Percentiles rank a stretch among this genome's conserved stretches.
These are phyloP conservation scores for Rostratula benghalensis DNA, from an alignment of 2,113 vertebrate species.

Conservation along the genomic window DNA sequence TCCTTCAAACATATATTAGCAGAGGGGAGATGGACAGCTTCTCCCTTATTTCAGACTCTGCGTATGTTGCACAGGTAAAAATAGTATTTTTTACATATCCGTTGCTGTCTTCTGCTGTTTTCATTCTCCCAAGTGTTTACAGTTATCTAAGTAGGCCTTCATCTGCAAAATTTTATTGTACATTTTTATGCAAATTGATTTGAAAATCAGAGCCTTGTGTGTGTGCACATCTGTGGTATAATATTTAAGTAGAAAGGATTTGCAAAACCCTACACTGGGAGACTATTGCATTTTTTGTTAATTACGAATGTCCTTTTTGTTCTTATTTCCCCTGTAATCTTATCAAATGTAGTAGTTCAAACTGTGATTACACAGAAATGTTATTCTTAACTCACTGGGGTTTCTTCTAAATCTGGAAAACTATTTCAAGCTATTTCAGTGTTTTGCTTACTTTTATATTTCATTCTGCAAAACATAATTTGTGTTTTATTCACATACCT, in stretches of 20 bases:
- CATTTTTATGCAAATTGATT: not conserved
- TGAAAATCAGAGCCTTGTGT: not conserved
- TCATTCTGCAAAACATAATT: not conserved
- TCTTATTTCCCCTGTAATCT: not conserved
- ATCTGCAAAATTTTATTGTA: not conserved
- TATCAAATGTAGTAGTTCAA: not conserved
- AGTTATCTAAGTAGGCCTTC: not conserved
- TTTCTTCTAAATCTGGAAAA: not conserved
- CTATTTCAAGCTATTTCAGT: not conserved
- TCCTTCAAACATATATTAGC: conserved; percentile 96
- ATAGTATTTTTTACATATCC: not conserved
- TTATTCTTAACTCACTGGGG: not conserved
- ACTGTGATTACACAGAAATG: not conserved
- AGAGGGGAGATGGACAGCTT: conserved; percentile 96
- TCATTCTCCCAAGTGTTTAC: not conserved
- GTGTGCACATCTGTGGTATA: not conserved
- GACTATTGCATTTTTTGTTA: not conserved
- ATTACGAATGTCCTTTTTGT: not conserved
- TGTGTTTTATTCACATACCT: not conserved
- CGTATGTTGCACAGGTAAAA: conserved; percentile 95
- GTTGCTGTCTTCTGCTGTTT: not conserved
- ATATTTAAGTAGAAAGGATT: not conserved
- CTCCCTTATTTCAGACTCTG: conserved; percentile 97
- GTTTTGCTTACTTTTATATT: not conserved
- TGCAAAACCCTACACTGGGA: not conserved